A percentile compares a stretch with the other conserved stretches of the same genome.
These are phyloP conservation scores for Antechinus stuartii DNA, from an alignment of 2,113 vertebrate genomes.

Conservation along the genomic window DNA sequence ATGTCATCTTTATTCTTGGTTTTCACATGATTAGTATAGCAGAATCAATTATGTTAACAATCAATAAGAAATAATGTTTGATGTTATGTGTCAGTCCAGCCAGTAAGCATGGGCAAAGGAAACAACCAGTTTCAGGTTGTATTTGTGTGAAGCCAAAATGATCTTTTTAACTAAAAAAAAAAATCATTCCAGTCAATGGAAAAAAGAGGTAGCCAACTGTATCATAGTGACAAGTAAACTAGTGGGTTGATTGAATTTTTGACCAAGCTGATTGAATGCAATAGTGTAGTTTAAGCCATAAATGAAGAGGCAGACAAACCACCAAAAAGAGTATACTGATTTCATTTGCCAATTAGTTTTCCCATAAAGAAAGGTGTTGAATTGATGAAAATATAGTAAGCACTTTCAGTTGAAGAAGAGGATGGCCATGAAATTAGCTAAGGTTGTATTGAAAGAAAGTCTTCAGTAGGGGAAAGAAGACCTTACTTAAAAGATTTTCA, in stretches of 20 bases:
- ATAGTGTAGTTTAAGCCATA: not conserved
- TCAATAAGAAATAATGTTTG: not conserved
- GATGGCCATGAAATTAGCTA: not conserved
- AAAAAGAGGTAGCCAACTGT: not conserved
- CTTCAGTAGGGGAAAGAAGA: slow-evolving; percentile 57
- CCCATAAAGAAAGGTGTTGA: not conserved
- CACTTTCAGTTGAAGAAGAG: not conserved
- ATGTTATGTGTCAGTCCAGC: not conserved
- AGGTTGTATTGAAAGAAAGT: slow-evolving; percentile 40
- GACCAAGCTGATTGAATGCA: slow-evolving; percentile 28
- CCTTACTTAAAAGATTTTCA: not conserved
- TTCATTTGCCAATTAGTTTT: not conserved
- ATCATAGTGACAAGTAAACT: not conserved
- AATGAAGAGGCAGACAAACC: not conserved
- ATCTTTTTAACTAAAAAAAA: not conserved
- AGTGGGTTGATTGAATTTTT: slow-evolving; percentile 10
- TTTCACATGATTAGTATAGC: not conserved
- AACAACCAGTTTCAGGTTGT: not conserved
- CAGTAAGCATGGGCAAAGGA: not conserved
- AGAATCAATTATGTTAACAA: not conserved
- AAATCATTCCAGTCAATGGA: not conserved
- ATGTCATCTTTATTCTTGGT: accelerated
- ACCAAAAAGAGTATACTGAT: not conserved
- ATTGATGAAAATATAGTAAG: not conserved
- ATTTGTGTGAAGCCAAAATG: too few relatives aligned